These are phyloP conservation scores for Periphyllus acericola DNA, from an alignment of 2,888 invertebrate genomes.

Conservation along the genomic window DNA sequence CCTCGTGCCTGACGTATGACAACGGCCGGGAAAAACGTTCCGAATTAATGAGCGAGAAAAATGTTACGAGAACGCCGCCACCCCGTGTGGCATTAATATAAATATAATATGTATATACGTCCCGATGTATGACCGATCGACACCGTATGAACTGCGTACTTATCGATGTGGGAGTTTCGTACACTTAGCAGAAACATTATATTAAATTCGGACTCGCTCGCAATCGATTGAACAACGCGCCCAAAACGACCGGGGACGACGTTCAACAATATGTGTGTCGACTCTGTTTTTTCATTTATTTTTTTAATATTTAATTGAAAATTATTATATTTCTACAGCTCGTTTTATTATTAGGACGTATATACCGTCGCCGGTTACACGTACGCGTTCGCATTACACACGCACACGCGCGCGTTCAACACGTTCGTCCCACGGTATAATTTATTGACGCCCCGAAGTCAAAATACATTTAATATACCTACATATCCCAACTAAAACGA, in stretches of 20 bases:
- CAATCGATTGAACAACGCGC: neutral
- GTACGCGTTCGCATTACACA: neutral
- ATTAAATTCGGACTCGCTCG: neutral
- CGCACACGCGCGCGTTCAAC: neutral
- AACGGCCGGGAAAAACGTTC: conserved; percentile 35
- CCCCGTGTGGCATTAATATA: neutral
- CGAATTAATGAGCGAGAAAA: conserved; percentile 58
- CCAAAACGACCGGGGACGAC: neutral
- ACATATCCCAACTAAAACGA: neutral
- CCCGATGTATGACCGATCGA: conserved; percentile 38
- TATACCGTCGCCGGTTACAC: neutral
- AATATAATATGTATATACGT: neutral
- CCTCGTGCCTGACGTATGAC: conserved; percentile 44
- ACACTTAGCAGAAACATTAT: neutral
- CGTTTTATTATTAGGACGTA: conserved; percentile 9
- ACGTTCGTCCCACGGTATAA: conserved; percentile 54
- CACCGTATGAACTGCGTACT: neutral
- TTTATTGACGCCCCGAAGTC: conserved; percentile 57
- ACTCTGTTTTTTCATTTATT: neutral
- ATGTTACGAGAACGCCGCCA: conserved; percentile 19
- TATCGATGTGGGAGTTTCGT: neutral
- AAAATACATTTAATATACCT: conserved; percentile 25
- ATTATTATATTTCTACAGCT: neutral
- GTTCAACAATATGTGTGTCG: neutral
- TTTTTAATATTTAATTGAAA: conserved; percentile 15